Evolutionary conservation across 2,888 invertebrate genomes (phyloP).

Genomic region (Noctua comes): DNA sequence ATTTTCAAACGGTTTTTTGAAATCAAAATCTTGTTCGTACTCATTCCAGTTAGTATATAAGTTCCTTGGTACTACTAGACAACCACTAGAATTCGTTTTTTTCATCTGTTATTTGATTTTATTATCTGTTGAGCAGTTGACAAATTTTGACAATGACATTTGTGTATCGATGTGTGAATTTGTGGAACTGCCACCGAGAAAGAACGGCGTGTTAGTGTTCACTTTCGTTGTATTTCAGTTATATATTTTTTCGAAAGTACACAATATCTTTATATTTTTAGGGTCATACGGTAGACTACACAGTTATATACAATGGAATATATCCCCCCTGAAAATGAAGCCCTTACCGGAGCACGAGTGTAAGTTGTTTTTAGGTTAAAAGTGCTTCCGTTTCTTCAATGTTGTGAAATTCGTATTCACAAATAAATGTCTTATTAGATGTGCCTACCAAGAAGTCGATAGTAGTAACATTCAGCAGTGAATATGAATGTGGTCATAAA

Average conservation of each 20-base stretch:
- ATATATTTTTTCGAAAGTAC: background rate
- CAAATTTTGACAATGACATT: background rate
- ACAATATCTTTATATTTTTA: background rate
- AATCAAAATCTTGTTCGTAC: no score
- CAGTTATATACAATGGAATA: constrained; percentile 81
- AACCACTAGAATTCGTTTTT: background rate
- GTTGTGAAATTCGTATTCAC: constrained; percentile 10
- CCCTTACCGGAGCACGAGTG: constrained; percentile 80
- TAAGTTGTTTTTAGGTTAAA: constrained; percentile 75
- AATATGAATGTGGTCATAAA: background rate
- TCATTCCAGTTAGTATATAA: no score
- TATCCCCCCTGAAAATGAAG: constrained; percentile 78
- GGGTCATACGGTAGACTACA: background rate
- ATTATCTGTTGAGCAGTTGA: background rate
- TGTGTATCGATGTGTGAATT: no score
- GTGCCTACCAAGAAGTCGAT: background rate
- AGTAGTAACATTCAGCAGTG: background rate
- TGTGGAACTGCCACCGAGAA: background rate
- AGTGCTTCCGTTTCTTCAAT: background rate
- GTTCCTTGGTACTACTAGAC: background rate
- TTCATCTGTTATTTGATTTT: background rate
- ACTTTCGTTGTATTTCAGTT: background rate
- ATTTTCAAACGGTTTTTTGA: no score
- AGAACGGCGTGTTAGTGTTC: constrained; percentile 43
- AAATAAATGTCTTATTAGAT: background rate